Percentiles rank a stretch among this genome's conserved stretches.
Evolutionary conservation across 2,113 vertebrate species (phyloP).

Genomic region (Mustelus asterias): DNA sequence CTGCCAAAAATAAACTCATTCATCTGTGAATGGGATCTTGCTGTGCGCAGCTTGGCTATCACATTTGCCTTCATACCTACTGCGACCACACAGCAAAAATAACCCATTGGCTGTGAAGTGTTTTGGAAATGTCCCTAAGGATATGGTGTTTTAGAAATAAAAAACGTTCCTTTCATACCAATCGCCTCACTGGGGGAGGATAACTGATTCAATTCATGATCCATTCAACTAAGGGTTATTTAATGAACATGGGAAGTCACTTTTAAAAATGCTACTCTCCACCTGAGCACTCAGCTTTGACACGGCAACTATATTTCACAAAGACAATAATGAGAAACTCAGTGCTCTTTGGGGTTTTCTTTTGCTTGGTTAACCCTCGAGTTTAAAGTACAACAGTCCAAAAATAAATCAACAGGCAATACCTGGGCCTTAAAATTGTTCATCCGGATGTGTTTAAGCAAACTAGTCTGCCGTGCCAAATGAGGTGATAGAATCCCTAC

Average conservation of each 20-base stretch:
- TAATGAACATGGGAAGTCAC: neutral
- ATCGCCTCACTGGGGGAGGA: neutral
- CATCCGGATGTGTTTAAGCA: neutral
- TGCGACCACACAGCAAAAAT: neutral
- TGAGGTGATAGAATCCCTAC: neutral
- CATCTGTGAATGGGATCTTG: neutral
- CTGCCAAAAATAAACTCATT: neutral
- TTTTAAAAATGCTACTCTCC: neutral
- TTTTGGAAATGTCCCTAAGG: neutral
- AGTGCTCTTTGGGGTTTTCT: neutral
- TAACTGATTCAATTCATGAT: neutral
- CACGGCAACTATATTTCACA: neutral
- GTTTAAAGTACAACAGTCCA: neutral
- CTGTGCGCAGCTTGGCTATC: neutral
- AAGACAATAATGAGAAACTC: neutral
- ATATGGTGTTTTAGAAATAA: neutral
- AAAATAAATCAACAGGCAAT: neutral
- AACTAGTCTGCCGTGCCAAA: neutral
- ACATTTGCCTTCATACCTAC: neutral
- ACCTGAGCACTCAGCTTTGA: neutral
- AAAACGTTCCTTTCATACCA: neutral
- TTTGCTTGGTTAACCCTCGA: neutral
- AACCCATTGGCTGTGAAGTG: neutral
- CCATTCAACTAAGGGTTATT: neutral
- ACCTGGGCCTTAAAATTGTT: neutral